Evolutionary conservation across 2,888 invertebrate genomes (phyloP), one percentile per base, ranked within the genome.

Genomic region (Heliconius ismenius): DNA sequence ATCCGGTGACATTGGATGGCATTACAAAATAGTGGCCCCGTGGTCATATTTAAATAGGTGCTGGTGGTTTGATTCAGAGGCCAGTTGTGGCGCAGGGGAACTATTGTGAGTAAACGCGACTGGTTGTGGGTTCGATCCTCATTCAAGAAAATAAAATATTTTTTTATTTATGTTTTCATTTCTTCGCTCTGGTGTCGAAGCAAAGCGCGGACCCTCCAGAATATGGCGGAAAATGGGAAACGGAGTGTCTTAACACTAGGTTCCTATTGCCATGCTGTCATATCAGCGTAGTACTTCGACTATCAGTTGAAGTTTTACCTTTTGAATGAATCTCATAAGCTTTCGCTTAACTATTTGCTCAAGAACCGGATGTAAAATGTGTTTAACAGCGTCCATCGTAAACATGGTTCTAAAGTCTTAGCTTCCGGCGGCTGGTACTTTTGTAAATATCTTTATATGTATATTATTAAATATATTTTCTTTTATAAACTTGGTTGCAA

Each of bases 1-100:
- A 21, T 58, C 28, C 58, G 65, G 11, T 77, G 77, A 75, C 77
- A 77, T 77, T 77, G 77, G 75, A 60, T 75, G 62, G 10, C 11
- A 75, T 26, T 72, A 18, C 72, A 62, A 72, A 62, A 73, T 62
- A 62, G 3, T 62, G 60, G 36, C 36, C 62, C 36, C 62, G 60
- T 39, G 36, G 6, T 39, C 18, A 18, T n/a, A 32, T 69, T 69
- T 54, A 13, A 54, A 69, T 49, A 69, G 28, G n/a, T 32, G 32
- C 32, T 32, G 7, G 32, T 7, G 32, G 32, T 32, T 32, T 9
- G 32, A 32, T 32, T n/a, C n/a, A n/a, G 32, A 32, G 32, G 32
- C 32, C 32, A 32, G 9, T 32, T 0, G 32, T 32, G 32, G 32
- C 7, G 32, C 32, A 32, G 32, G 7, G 32, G 32, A 32, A 32